phyloP scores from a whole-genome alignment of 2,797 vertebrate genomes.

The Phalanger gymnotis region DNA sequence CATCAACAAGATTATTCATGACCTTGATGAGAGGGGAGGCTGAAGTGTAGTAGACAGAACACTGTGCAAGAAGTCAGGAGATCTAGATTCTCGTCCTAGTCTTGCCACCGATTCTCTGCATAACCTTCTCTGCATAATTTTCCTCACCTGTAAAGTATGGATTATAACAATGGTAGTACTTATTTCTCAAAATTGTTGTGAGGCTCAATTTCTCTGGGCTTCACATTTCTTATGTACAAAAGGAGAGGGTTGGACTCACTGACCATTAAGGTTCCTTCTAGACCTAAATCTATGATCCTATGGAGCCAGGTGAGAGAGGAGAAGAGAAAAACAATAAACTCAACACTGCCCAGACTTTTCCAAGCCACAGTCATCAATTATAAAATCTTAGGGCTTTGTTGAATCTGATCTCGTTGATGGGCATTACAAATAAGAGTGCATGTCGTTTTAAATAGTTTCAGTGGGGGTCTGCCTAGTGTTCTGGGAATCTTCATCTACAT shows the following conservation, averaged over 20 bases:
- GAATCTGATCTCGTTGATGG: neutral
- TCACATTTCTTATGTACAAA: neutral
- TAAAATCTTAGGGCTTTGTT: neutral
- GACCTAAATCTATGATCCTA: neutral
- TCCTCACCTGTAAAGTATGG: neutral
- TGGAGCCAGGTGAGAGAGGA: neutral
- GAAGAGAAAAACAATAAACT: neutral
- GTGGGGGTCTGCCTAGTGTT: neutral
- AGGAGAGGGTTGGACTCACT: neutral
- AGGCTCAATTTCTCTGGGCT: neutral
- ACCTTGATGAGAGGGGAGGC: neutral
- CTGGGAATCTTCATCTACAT: neutral
- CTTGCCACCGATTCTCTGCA: neutral
- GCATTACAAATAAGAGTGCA: neutral
- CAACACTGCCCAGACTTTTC: neutral
- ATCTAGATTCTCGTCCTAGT: neutral
- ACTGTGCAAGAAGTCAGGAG: neutral
- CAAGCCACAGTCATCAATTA: neutral
- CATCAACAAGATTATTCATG: neutral
- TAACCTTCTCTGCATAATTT: neutral
- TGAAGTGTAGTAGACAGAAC: neutral
- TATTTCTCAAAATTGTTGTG: neutral
- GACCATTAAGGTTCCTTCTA: neutral
- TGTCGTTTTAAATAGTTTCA: neutral
- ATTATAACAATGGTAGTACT: neutral